Evolutionary conservation across 2,113 vertebrate genomes (phyloP).

Genomic region (Oceanites oceanicus): DNA sequence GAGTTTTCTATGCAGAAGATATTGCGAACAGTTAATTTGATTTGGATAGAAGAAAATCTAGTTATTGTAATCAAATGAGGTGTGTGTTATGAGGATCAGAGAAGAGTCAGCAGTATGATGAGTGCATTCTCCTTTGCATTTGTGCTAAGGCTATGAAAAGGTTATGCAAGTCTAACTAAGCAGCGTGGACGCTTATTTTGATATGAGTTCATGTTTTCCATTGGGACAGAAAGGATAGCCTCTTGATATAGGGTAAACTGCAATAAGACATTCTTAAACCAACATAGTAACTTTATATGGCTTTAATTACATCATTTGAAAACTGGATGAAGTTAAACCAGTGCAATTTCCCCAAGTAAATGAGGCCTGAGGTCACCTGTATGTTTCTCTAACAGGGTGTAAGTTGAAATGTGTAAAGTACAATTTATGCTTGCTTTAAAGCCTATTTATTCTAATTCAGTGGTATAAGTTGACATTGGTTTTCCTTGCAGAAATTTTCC

Average conservation of each 20-base stretch:
- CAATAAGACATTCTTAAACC: not conserved
- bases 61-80: not conserved
- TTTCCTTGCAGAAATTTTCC: not conserved
- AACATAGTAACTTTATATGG: not conserved
- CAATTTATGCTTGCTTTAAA: not conserved
- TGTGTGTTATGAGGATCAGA: not conserved
- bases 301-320: not conserved
- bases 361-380: not conserved
- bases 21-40: not conserved
- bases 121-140: not conserved
- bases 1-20: not conserved
- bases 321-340: not conserved
- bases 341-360: not conserved
- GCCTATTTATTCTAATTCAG: not conserved
- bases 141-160: not conserved
- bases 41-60: not conserved
- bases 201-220: not conserved
- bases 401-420: not conserved
- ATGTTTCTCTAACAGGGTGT: not conserved
- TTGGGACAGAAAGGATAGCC: not conserved
- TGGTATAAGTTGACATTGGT: not conserved
- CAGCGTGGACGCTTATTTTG: not conserved
- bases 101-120: not conserved
- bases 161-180: not conserved
- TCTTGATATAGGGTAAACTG: not conserved